These are phyloP conservation scores for Scaptomyza cyrtandrae DNA, from an alignment of 2,888 invertebrate genomes.

Conservation along the genomic window DNA sequence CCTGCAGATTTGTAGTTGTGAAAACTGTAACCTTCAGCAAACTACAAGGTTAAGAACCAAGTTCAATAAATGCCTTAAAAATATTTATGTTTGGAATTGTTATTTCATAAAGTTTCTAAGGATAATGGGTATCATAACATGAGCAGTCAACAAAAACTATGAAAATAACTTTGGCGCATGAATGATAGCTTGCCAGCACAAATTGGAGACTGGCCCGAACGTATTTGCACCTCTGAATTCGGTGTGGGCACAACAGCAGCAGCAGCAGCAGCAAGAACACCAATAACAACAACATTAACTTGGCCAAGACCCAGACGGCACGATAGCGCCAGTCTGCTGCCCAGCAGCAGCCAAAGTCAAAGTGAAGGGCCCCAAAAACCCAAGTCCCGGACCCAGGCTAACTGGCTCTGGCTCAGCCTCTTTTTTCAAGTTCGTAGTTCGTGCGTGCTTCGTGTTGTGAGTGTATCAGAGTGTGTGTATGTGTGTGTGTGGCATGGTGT, in stretches of 20 bases:
- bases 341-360: constrained; percentile 35
- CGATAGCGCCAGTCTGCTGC: constrained; percentile 67
- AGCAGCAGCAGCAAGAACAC: constrained; percentile 15
- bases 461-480: constrained; percentile 6
- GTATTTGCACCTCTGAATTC: constrained; percentile 82
- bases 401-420: constrained; percentile 36
- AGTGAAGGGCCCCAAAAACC: constrained; percentile 48
- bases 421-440: constrained; percentile 67
- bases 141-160: constrained; percentile 43
- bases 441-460: constrained; percentile 61
- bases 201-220: constrained; percentile 77
- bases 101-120: neutral
- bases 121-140: constrained; percentile 42
- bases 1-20: constrained; percentile 15
- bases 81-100: too few relatives aligned
- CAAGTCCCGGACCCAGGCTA: constrained; percentile 31
- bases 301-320: constrained; percentile 40
- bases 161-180: constrained; percentile 58
- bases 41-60: too few relatives aligned
- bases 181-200: constrained; percentile 78
- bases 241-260: constrained; percentile 69
- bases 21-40: neutral
- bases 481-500: constrained; percentile 76
- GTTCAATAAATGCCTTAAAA: too few relatives aligned
- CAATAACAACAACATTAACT: constrained; percentile 17